Conservation (phyloP, 1,140 invertebrate species). For the Chironomus tepperi region DNA sequence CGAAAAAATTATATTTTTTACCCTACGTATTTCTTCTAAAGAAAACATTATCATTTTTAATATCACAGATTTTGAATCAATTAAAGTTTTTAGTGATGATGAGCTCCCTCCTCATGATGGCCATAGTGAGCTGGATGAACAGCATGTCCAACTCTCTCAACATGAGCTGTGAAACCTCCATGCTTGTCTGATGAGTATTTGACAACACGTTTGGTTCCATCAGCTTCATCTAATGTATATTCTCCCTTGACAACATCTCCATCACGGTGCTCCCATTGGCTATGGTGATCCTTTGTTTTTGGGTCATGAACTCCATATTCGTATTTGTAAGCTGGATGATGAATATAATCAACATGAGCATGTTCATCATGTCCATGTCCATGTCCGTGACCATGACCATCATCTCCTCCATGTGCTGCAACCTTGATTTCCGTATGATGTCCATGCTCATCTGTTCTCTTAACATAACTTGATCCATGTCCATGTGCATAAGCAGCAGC, state of each 20-base stretch:
- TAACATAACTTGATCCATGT: constrained; percentile 7
- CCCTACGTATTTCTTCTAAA: no score
- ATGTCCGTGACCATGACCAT: no score
- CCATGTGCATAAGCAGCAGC: background rate
- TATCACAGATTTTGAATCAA: no score
- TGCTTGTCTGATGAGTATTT: constrained; percentile 49
- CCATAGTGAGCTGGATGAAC: no score
- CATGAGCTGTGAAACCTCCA: constrained; percentile 47
- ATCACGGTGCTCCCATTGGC: constrained; percentile 44
- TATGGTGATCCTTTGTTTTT: constrained; percentile 47
- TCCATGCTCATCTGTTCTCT: background rate
- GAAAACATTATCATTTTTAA: no score
- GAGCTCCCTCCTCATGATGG: no score
- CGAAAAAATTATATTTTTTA: no score
- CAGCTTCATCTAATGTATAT: constrained; percentile 51
- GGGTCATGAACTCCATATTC: constrained; percentile 46
- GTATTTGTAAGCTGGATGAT: constrained; percentile 46
- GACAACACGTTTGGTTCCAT: constrained; percentile 49
- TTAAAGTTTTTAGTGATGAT: no score
- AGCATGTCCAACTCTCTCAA: constrained; percentile 45
- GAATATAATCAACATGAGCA: constrained; percentile 26
- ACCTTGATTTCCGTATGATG: constrained; percentile 22
- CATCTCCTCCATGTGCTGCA: constrained; percentile 23
- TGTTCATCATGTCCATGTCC: constrained; percentile 17
- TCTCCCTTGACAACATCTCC: constrained; percentile 43